phyloP scores from a whole-genome alignment of 2,113 vertebrate species.

The Nansenia antarctica region DNA sequence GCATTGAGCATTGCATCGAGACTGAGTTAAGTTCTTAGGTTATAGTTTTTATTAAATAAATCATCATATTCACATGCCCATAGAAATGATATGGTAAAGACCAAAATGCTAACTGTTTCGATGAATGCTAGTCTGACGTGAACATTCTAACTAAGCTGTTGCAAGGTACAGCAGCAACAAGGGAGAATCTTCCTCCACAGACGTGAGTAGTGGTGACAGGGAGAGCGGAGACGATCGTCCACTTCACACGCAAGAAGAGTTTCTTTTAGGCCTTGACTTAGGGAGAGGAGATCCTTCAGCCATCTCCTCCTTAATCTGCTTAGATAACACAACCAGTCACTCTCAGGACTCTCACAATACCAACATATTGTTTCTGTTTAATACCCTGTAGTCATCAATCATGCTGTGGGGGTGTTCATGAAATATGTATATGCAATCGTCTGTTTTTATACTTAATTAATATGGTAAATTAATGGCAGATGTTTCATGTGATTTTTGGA shows the following conservation, averaged over 20 bases:
- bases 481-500: constrained; percentile 36
- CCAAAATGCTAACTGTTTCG: too few relatives aligned
- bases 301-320: background rate
- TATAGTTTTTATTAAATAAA: too few relatives aligned
- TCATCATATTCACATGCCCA: too few relatives aligned
- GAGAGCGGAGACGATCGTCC: background rate
- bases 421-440: background rate
- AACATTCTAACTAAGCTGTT: too few relatives aligned
- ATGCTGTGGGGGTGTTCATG: background rate
- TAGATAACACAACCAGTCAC: background rate
- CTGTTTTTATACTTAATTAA: background rate
- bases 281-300: background rate
- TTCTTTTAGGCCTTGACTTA: background rate
- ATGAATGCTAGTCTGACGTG: too few relatives aligned
- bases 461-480: background rate
- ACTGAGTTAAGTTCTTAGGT: too few relatives aligned
- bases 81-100: too few relatives aligned
- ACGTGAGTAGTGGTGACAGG: background rate
- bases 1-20: too few relatives aligned
- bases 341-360: background rate
- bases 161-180: too few relatives aligned
- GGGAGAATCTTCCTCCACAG: background rate
- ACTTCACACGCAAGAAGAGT: background rate
- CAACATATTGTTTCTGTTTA: background rate
- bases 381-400: background rate